A percentile compares a stretch with the other conserved stretches of the same genome.
Evolutionary conservation across 1,140 invertebrate species (phyloP).

Genomic region (Euura lappo): DNA sequence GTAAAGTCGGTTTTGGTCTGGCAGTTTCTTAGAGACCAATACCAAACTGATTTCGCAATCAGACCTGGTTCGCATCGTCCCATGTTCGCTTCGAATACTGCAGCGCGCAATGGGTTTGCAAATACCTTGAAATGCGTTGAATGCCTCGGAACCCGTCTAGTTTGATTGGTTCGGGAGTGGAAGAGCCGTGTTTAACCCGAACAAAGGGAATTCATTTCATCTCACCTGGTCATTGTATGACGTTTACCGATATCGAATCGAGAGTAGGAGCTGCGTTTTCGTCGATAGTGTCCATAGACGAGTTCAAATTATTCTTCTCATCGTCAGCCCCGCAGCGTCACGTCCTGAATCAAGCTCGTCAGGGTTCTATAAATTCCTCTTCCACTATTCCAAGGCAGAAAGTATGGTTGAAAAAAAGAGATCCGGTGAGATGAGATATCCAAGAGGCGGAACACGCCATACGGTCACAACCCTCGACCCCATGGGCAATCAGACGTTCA

Average conservation of each 20-base stretch:
- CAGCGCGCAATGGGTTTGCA: too few relatives aligned
- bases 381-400: neutral
- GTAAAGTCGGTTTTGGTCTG: neutral
- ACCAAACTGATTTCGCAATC: neutral
- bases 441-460: too few relatives aligned
- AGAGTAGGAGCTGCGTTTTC: too few relatives aligned
- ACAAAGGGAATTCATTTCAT: neutral
- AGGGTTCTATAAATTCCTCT: neutral
- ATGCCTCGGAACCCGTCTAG: neutral
- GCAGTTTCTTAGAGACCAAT: neutral
- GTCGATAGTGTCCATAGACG: too few relatives aligned
- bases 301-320: too few relatives aligned
- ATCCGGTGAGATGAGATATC: too few relatives aligned
- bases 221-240: neutral
- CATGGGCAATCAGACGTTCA: conserved; percentile 10
- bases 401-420: neutral
- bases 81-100: neutral
- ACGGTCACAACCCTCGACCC: neutral
- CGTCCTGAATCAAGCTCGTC: too few relatives aligned
- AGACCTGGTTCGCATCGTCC: neutral
- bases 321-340: too few relatives aligned
- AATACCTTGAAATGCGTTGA: neutral
- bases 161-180: neutral
- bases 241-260: too few relatives aligned
- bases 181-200: neutral